These are phyloP conservation scores for Synanthedon vespiformis DNA, from an alignment of 2,888 invertebrate species.

Conservation along the genomic window DNA sequence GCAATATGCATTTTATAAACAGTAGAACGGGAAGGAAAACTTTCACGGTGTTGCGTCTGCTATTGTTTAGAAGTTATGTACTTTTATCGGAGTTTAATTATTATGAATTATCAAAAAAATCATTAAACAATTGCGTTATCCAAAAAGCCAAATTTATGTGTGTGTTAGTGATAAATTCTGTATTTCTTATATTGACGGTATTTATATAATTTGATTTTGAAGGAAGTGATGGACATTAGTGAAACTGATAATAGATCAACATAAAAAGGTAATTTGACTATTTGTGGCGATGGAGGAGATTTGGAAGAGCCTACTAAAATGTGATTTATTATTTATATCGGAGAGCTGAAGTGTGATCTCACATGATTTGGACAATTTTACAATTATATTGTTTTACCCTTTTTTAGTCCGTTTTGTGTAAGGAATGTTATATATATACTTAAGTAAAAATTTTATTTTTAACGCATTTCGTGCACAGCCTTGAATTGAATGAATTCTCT, in stretches of 20 bases:
- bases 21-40: no score
- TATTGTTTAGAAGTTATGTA: no score
- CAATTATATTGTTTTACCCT: conserved; percentile 8
- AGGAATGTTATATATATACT: conserved; percentile 16
- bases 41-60: no score
- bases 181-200: background rate
- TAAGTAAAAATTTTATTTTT: conserved; percentile 16
- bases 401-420: conserved; percentile 18
- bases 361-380: conserved; percentile 36
- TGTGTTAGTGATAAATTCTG: conserved; percentile 22
- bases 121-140: conserved; percentile 9
- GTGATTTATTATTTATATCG: conserved; percentile 45
- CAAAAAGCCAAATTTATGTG: conserved; percentile 37
- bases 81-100: no score
- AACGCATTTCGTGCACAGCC: conserved; percentile 45
- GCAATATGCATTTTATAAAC: no score
- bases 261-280: conserved; percentile 2
- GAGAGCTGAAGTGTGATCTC: conserved; percentile 50
- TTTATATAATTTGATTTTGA: background rate
- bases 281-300: conserved; percentile 18
- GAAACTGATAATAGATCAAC: conserved; percentile 1
- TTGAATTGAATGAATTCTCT: conserved; percentile 23
- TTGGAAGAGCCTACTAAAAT: conserved; percentile 45
- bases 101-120: no score
- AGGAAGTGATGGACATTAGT: conserved; percentile 7